Evolutionary conservation across 2,797 vertebrate genomes (phyloP).

Genomic region (Tenualosa thibaudeaui): DNA sequence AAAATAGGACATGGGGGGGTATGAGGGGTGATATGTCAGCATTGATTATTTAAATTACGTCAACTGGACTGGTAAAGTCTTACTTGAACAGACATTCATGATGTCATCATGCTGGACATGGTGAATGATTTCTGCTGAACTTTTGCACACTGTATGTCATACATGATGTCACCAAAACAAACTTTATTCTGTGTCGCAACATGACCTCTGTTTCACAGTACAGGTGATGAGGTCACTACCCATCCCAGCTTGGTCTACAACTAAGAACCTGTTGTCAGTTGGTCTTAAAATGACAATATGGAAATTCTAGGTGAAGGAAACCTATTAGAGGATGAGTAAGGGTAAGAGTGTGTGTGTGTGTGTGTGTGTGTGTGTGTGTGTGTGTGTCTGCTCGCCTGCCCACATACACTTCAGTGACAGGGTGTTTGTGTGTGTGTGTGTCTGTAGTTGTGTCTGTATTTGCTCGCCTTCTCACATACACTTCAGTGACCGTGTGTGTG

Average conservation of each 20-base stretch:
- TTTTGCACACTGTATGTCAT: not conserved
- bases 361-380: not conserved
- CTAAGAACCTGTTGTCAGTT: not conserved
- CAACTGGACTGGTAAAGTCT: not conserved
- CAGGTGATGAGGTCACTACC: not conserved
- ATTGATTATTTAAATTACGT: not conserved
- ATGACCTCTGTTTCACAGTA: not conserved
- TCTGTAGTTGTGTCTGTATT: not conserved
- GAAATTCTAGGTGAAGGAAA: not conserved
- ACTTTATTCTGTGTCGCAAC: not conserved
- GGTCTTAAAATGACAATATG: not conserved
- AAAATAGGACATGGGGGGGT: not conserved
- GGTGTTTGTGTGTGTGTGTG: conserved; percentile 2
- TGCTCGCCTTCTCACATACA: not conserved
- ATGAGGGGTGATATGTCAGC: not conserved
- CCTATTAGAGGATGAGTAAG: not conserved
- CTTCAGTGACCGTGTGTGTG: not conserved
- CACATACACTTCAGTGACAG: not conserved
- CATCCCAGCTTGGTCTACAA: not conserved
- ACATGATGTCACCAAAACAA: not conserved
- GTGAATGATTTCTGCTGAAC: not conserved
- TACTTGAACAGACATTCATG: not conserved
- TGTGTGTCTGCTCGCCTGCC: not conserved
- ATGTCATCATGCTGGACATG: not conserved
- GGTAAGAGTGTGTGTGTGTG: not conserved